These are phyloP conservation scores for Neoniphon sammara DNA, from an alignment of 2,797 vertebrate species.

Conservation along the genomic window DNA sequence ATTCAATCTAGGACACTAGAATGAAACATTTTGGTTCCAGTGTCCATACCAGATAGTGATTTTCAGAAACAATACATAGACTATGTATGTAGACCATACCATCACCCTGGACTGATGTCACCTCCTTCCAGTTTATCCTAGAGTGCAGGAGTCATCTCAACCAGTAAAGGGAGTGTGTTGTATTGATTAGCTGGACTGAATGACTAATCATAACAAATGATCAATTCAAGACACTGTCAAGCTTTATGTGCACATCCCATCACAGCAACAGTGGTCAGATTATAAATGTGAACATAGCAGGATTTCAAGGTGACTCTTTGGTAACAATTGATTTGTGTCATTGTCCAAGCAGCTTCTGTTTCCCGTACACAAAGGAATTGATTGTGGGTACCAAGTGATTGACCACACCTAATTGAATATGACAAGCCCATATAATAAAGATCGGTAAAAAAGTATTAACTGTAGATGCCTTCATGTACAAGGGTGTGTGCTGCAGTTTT, in stretches of 20 bases:
- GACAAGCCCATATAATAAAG: constrained; percentile 46
- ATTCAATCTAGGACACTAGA: not conserved
- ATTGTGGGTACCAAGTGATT: constrained; percentile 54
- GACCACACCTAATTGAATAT: constrained; percentile 69
- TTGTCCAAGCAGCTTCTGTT: constrained; percentile 15
- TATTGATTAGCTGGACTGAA: constrained; percentile 53
- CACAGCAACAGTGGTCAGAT: constrained; percentile 20
- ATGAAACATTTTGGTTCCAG: not conserved
- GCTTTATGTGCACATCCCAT: constrained; percentile 4
- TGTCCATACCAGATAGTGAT: not conserved
- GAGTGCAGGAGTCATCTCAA: constrained; percentile 57
- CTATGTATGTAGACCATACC: constrained; percentile 11
- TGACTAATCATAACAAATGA: constrained; percentile 57
- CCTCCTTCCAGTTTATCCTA: constrained; percentile 28
- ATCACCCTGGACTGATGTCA: constrained; percentile 55
- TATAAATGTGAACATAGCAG: not conserved
- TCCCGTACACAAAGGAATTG: constrained; percentile 52
- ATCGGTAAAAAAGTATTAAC: constrained; percentile 51
- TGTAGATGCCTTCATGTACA: constrained; percentile 41
- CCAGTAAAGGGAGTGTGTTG: constrained; percentile 57
- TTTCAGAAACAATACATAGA: constrained; percentile 8
- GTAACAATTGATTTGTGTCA: not conserved
- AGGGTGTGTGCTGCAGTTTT: constrained; percentile 13
- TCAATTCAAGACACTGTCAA: not conserved
- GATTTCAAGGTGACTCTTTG: not conserved